Evolutionary conservation across 2,888 invertebrate species (phyloP), one percentile per base, ranked within the genome.

Genomic region (Pollenia labialis): DNA sequence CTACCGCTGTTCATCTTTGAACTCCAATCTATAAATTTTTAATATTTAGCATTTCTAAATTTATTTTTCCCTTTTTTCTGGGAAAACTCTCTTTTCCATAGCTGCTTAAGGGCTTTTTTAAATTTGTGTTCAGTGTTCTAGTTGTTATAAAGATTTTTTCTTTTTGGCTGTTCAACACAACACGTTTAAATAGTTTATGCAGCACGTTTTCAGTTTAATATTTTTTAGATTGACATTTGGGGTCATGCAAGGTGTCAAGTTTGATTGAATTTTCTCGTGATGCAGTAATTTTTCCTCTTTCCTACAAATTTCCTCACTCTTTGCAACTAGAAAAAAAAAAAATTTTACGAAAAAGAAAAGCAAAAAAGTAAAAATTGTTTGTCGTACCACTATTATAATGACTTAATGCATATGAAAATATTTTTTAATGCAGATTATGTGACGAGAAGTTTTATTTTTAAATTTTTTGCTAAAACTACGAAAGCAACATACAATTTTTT

Each of bases 251-350:
- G 81, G 85, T 85, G 85, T 75, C 85, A 87, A 82, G 87, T 85
- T 87, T 87, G 87, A 87, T 87, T 87, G 87, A 87, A 87, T 87
- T 87, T 85, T 81, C 75, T 83, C 84, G 68, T 87, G 83, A 18
- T 72, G 60, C 54, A 77, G 62, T 66, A 14, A 42, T 68, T 60
- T 82, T 48, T 68, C 23, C 32, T n/a, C 48, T 9, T 18, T 32
- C 4, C 52, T 10, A 52, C 50, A 71, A 44, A 42, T 32, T 11
- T 48, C 46, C 23, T 42, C 40, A 1, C 46, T 32, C 50, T 54
- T 60, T 50, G 14, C 46, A 58, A 58, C 69, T 42, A 72, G 60
- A 66, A 40, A 79, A 56, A n/a, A n/a, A n/a, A n/a, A n/a, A n/a
- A n/a, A n/a, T n/a, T n/a, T n/a, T n/a, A n/a, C n/a, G 60, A 66